Percentiles rank a stretch among this genome's conserved stretches.
Evolutionary conservation across 2,888 invertebrate genomes (phyloP).

Genomic region (Netelia virgata): DNA sequence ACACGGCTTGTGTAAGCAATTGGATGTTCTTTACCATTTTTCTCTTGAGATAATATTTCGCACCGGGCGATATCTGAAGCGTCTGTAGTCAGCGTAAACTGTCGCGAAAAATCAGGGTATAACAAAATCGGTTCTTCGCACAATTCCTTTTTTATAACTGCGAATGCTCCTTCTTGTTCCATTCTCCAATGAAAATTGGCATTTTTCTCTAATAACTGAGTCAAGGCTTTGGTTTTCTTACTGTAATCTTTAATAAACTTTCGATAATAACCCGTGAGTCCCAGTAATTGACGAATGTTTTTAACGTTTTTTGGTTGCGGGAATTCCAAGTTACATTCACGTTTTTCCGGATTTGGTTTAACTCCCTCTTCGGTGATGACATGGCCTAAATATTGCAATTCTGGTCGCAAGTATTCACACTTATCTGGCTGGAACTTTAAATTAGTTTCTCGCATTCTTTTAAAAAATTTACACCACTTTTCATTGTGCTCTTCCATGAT

Average conservation of each 20-base stretch:
- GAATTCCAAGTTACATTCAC: too few species aligned
- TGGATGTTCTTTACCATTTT: conserved; percentile 74
- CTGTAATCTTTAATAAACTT: conserved; percentile 76
- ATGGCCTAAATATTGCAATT: too few species aligned
- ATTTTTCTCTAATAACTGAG: conserved; percentile 69
- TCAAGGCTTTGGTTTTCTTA: conserved; percentile 73
- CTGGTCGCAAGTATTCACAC: too few species aligned
- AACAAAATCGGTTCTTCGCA: conserved; percentile 55
- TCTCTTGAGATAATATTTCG: conserved; percentile 76
- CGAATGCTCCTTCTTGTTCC: conserved; percentile 61
- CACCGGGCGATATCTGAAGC: conserved; percentile 76
- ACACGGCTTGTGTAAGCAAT: conserved; percentile 80
- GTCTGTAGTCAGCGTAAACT: conserved; percentile 79
- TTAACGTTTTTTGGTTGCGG: too few species aligned
- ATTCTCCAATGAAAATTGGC: conserved; percentile 69
- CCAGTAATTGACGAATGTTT: conserved; percentile 76
- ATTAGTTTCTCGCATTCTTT: too few species aligned
- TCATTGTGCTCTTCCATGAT: too few species aligned
- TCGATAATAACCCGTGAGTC: conserved; percentile 78
- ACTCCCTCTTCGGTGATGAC: too few species aligned
- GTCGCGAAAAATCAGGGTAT: conserved; percentile 76
- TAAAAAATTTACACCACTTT: too few species aligned
- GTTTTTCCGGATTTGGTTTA: too few species aligned
- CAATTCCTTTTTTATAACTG: conserved; percentile 29
- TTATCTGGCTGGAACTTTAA: too few species aligned